phyloP scores from a whole-genome alignment of 2,888 invertebrate species.

The Tenthredo notha region DNA sequence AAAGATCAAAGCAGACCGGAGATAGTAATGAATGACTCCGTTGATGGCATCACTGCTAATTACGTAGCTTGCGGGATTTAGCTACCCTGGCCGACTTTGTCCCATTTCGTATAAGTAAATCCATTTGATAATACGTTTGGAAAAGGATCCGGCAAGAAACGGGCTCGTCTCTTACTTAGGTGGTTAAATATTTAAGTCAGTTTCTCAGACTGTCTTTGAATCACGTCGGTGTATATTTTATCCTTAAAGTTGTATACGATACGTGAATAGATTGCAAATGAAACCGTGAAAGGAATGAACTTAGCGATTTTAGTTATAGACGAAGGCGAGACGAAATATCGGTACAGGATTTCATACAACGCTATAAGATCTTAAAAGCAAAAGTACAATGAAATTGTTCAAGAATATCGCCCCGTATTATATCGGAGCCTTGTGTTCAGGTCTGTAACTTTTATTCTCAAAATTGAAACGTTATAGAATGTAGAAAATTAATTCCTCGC shows the following conservation, averaged over 20 bases:
- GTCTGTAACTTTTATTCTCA: not conserved
- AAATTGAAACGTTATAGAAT: not conserved
- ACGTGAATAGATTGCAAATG: not conserved
- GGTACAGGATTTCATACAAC: not conserved
- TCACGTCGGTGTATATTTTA: not conserved
- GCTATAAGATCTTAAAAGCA: not conserved
- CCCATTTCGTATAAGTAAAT: not conserved
- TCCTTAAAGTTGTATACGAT: not conserved
- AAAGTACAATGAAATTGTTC: conserved; percentile 36
- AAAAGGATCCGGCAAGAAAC: not conserved
- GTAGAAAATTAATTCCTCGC: not conserved
- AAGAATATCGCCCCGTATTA: too few relatives aligned
- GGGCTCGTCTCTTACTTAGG: not conserved
- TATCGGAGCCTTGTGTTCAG: too few relatives aligned
- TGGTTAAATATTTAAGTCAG: conserved; percentile 1
- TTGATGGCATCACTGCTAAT: conserved; percentile 59
- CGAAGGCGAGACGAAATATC: not conserved
- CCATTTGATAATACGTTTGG: not conserved
- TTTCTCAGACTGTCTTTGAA: conserved; percentile 18
- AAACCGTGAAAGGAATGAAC: not conserved
- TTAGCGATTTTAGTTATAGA: not conserved
- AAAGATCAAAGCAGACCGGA: conserved; percentile 59
- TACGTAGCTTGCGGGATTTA: conserved; percentile 52
- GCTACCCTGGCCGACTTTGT: conserved; percentile 7
- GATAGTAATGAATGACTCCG: conserved; percentile 60